Evolutionary conservation across 1,140 invertebrate genomes (phyloP), one percentile per base, ranked within the genome.

Genomic region (Bilobella aurantiaca): DNA sequence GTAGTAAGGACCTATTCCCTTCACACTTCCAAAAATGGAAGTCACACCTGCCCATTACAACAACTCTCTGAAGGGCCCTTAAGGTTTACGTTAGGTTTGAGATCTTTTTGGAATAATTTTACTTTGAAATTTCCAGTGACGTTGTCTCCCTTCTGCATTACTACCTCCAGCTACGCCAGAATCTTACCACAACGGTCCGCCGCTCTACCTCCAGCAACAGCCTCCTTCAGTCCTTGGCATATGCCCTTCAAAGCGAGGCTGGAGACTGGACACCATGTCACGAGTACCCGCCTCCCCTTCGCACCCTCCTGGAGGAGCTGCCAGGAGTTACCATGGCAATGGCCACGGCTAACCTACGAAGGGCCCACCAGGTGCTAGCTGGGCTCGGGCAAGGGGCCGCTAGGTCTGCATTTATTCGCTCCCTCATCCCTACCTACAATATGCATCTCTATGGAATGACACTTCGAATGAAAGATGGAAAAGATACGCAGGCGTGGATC

Each of bases 141-240:
- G 89, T 92, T 74, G 85, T 89, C 64, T 91, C 92, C 8, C 81
- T 90, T 27, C 89, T 92, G 74, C 87, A 95, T 75, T 97, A 97
- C 77, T 97, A 94, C 78, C 82, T 94, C 69, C 94, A 97, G 80
- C 79, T 98, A 74, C 86, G 90, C 37, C 86, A 93, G 75, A 97
- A 98, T 79, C 86, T 94, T 27, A 73, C 82, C 1, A 58, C 71
- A 18, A 27, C 74, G 75, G 63, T 81, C 79, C 74, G 74, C n/a
- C n/a, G n/a, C n/a, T n/a, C n/a, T n/a, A n/a, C n/a, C n/a, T n/a
- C n/a, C 74, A 59, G 80, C 66, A 58, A 64, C 68, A 60, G 82
- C 85, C 65, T 81, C 82, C 58, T 81, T 85, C 75, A 85, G 85
- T 66, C 79, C 79, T 37, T 79, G 87, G 72, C 85, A 1, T 83